phyloP scores from a whole-genome alignment of 2,888 invertebrate genomes.

The Himalopsyche kuldschensis region DNA sequence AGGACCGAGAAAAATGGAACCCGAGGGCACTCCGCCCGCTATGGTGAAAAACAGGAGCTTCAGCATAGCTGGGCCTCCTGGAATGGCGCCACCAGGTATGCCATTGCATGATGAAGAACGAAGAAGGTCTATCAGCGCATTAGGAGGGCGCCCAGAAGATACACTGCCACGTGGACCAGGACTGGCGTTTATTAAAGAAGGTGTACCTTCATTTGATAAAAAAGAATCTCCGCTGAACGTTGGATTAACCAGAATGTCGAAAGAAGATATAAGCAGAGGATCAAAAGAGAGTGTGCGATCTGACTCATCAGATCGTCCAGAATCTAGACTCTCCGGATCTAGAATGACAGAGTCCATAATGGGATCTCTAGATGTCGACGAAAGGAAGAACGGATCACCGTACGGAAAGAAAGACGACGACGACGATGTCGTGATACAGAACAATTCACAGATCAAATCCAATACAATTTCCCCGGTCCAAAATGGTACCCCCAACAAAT shows the following conservation, averaged over 20 bases:
- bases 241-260: slow-evolving; percentile 38
- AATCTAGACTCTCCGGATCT: slow-evolving; percentile 54
- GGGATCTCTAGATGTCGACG: slow-evolving; percentile 48
- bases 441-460: slow-evolving; percentile 40
- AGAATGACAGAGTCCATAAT: slow-evolving; percentile 59
- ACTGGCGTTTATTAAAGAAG: slow-evolving; percentile 56
- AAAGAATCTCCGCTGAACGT: slow-evolving; percentile 45
- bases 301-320: slow-evolving; percentile 51
- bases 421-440: slow-evolving; percentile 54
- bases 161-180: slow-evolving; percentile 50
- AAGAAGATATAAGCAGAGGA: slow-evolving; percentile 50
- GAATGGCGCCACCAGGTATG: slow-evolving; percentile 49
- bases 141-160: slow-evolving; percentile 54
- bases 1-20: slow-evolving; percentile 47
- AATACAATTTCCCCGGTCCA: slow-evolving; percentile 21
- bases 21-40: slow-evolving; percentile 51
- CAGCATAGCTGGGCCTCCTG: slow-evolving; percentile 58
- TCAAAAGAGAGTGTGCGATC: slow-evolving; percentile 54
- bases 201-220: slow-evolving; percentile 43
- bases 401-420: slow-evolving; percentile 51
- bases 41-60: slow-evolving; percentile 58
- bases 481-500: slow-evolving; percentile 27
- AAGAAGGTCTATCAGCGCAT: slow-evolving; percentile 56
- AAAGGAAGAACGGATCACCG: slow-evolving; percentile 42
- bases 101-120: slow-evolving; percentile 57